Conservation (phyloP, 2,888 invertebrate genomes). For the Ypsolopha sequella region DNA sequence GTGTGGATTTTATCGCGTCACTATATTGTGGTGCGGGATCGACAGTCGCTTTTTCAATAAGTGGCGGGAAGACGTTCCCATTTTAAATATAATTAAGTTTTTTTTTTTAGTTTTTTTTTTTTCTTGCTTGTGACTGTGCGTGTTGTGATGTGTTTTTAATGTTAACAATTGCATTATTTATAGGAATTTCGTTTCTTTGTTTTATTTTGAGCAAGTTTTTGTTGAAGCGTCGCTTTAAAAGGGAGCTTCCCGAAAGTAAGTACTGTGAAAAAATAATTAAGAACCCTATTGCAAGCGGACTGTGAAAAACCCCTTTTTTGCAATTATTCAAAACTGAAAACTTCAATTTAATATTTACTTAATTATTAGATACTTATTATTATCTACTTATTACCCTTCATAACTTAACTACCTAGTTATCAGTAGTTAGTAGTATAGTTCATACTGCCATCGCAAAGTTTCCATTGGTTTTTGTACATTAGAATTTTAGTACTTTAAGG, state of each 20-base stretch:
- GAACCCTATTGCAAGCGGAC: constrained; percentile 16
- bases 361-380: too few species aligned
- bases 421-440: too few species aligned
- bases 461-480: too few species aligned
- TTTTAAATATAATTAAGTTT: not conserved
- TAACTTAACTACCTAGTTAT: too few species aligned
- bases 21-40: constrained; percentile 19
- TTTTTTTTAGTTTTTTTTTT: constrained; percentile 18
- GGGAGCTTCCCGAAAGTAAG: constrained; percentile 25
- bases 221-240: constrained; percentile 13
- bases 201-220: constrained; percentile 28
- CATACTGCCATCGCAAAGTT: too few species aligned
- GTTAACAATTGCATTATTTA: constrained; percentile 39
- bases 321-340: too few species aligned
- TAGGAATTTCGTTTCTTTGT: constrained; percentile 32
- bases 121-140: constrained; percentile 29
- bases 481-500: too few species aligned
- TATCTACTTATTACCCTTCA: too few species aligned
- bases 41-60: constrained; percentile 27
- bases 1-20: not conserved
- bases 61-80: constrained; percentile 40
- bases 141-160: constrained; percentile 58
- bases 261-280: constrained; percentile 6
- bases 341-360: too few species aligned
- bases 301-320: too few species aligned